Evolutionary conservation across 1,140 invertebrate species (phyloP).

Genomic region (Adelges cooleyi): DNA sequence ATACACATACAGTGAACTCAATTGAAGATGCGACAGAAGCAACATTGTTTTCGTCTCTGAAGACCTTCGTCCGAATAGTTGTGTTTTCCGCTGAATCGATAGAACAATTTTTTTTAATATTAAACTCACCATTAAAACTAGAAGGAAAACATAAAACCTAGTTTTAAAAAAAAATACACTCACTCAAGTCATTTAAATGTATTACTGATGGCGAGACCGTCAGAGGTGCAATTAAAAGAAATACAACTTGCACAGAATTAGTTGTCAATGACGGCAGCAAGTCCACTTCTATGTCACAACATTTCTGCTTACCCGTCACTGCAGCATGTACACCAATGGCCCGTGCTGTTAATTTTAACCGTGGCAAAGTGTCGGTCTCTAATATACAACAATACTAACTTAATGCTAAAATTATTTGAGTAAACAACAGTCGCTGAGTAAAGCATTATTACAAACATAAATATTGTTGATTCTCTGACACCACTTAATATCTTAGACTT

Average conservation of each 20-base stretch:
- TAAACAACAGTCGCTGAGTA: too few species aligned
- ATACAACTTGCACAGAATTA: background rate
- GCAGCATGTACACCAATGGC: background rate
- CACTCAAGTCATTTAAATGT: conserved; percentile 17
- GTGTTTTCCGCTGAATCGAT: background rate
- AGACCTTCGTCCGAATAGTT: background rate
- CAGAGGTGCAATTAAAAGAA: background rate
- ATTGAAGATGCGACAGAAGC: background rate
- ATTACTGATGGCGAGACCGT: background rate
- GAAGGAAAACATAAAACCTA: background rate
- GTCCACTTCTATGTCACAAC: background rate
- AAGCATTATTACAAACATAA: too few species aligned
- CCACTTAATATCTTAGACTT: too few species aligned
- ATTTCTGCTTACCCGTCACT: background rate
- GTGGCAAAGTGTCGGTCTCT: background rate
- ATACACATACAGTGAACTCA: background rate
- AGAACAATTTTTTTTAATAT: background rate
- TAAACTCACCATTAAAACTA: too few species aligned
- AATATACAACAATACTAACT: too few species aligned
- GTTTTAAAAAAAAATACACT: background rate
- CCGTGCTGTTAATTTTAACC: background rate
- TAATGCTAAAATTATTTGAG: too few species aligned
- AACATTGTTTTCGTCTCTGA: background rate
- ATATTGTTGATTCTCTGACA: too few species aligned
- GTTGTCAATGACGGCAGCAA: background rate